These are phyloP conservation scores for Dicrurus megarhynchus DNA, from an alignment of 2,113 vertebrate species.

Conservation along the genomic window DNA sequence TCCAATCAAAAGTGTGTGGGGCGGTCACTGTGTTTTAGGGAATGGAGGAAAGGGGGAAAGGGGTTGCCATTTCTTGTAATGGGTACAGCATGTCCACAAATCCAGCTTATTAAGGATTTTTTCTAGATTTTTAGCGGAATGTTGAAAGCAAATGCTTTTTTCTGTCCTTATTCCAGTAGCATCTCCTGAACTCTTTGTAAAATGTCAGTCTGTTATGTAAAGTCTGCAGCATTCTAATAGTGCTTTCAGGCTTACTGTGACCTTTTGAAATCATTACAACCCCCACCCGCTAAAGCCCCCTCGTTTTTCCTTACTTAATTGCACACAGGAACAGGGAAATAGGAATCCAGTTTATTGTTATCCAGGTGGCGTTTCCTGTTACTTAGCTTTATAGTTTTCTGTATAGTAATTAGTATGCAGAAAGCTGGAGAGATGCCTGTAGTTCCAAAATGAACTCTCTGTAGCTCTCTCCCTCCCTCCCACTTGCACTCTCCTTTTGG, in stretches of 20 bases:
- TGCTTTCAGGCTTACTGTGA: constrained; percentile 9
- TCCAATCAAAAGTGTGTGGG: not conserved
- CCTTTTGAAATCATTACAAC: constrained; percentile 40
- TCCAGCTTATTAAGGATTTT: not conserved
- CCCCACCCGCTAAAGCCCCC: not conserved
- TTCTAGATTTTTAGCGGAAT: not conserved
- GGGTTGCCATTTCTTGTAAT: not conserved
- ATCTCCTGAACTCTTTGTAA: not conserved
- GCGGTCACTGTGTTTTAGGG: not conserved
- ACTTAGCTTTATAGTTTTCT: constrained; percentile 25
- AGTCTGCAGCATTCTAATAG: not conserved
- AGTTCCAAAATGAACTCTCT: constrained; percentile 51
- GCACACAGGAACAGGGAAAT: not conserved
- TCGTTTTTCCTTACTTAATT: not conserved
- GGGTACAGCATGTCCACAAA: not conserved
- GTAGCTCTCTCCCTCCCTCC: not conserved
- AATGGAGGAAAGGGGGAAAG: not conserved
- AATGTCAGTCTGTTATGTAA: constrained; percentile 27
- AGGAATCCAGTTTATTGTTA: constrained; percentile 14
- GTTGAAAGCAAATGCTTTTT: not conserved
- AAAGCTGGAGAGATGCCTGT: constrained; percentile 59
- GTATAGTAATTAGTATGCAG: constrained; percentile 28
- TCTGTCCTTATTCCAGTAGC: not conserved
- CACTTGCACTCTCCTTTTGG: constrained; percentile 25
- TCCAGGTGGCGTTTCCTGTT: constrained; percentile 50